Percentiles rank a stretch among this genome's conserved stretches.
phyloP scores from a whole-genome alignment of 2,797 vertebrate genomes.

The Echiichthys vipera region DNA sequence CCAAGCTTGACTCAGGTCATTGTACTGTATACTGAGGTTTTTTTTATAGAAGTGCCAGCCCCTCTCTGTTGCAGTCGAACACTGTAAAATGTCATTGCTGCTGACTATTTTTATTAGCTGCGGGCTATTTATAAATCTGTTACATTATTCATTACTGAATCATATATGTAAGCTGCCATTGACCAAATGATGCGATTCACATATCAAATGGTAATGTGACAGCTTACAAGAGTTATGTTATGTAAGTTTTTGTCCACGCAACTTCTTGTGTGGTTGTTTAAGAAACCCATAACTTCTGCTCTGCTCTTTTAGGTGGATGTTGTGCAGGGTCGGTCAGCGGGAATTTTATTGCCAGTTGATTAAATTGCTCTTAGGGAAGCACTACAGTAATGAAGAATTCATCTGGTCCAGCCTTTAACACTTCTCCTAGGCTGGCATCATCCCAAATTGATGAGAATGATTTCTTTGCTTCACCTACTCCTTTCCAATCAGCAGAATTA shows the following conservation, averaged over 20 bases:
- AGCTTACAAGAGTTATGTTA: conserved; percentile 2
- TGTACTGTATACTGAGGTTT: conserved; percentile 54
- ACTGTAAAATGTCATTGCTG: conserved; percentile 55
- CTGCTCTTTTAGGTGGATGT: conserved; percentile 23
- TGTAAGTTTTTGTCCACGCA: not conserved
- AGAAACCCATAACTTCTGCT: conserved; percentile 10
- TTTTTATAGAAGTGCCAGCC: conserved; percentile 43
- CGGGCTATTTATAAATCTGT: conserved; percentile 33
- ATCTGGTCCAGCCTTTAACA: conserved; percentile 35
- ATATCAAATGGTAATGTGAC: not conserved
- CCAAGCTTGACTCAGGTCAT: conserved; percentile 28
- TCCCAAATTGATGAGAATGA: conserved; percentile 48
- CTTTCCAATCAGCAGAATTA: conserved; percentile 50
- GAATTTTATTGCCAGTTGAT: conserved; percentile 56
- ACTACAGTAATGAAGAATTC: conserved; percentile 58
- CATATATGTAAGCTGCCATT: conserved; percentile 5
- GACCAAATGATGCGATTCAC: conserved; percentile 15
- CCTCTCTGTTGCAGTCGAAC: conserved; percentile 42
- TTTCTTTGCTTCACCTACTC: conserved; percentile 31
- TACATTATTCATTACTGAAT: conserved; percentile 36
- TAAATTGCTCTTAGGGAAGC: conserved; percentile 57
- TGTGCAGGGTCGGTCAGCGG: conserved; percentile 35
- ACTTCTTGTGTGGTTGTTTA: not conserved
- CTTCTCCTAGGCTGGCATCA: conserved; percentile 22
- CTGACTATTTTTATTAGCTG: conserved; percentile 45